Conservation (phyloP, 2,113 vertebrate genomes). For the Raphicerus campestris region DNA sequence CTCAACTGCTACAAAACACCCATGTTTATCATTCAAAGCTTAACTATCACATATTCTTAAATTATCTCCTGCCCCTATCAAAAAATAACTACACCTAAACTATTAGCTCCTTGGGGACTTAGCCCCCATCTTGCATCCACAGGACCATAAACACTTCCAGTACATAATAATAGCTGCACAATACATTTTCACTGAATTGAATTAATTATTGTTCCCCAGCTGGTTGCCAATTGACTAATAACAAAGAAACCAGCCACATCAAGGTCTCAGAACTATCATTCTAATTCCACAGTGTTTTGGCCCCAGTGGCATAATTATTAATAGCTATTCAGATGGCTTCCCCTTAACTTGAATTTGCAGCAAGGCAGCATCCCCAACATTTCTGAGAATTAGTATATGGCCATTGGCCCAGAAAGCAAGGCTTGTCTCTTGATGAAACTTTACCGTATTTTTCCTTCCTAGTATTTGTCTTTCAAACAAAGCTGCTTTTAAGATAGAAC, state of each 20-base stretch:
- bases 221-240: not conserved
- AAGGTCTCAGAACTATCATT: not conserved
- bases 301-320: not conserved
- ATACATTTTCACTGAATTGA: not conserved
- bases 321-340: not conserved
- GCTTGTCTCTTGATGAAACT: slow-evolving; percentile 12
- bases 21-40: not conserved
- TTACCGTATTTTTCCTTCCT: not conserved
- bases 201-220: not conserved
- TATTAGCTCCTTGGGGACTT: not conserved
- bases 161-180: not conserved
- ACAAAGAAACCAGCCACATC: not conserved
- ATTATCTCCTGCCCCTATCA: not conserved
- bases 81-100: not conserved
- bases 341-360: not conserved
- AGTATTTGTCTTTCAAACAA: slow-evolving; percentile 55
- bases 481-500: slow-evolving; percentile 50
- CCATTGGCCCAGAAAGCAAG: not conserved
- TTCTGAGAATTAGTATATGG: slow-evolving; percentile 19
- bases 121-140: not conserved
- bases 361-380: not conserved
- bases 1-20: not conserved
- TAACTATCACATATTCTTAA: not conserved
- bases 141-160: not conserved
- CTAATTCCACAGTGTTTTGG: not conserved